phyloP scores from a whole-genome alignment of 1,140 invertebrate genomes.

The Venustaconcha ellipsiformis region DNA sequence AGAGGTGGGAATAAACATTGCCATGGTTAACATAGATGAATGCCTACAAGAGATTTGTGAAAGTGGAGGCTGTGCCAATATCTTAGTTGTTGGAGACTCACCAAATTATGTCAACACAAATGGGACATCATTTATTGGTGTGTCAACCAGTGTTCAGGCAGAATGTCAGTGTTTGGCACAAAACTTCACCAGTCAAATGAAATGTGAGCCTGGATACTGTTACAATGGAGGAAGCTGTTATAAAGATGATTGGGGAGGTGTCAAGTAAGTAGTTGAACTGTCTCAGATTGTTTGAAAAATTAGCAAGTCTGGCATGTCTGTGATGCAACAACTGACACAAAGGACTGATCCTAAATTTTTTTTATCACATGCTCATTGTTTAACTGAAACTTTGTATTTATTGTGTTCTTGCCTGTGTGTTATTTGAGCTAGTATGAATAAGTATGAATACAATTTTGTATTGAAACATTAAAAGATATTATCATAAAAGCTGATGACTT shows the following conservation, averaged over 20 bases:
- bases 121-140: constrained; percentile 93
- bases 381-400: no score
- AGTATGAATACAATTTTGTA: no score
- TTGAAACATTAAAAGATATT: no score
- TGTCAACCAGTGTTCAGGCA: constrained; percentile 87
- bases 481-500: no score
- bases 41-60: constrained; percentile 96
- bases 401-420: no score
- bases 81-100: constrained; percentile 80
- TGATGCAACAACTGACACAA: no score
- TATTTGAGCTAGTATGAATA: no score
- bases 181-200: constrained; percentile 59
- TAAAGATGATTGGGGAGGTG: constrained; percentile 82
- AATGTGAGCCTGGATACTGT: constrained; percentile 90
- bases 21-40: constrained; percentile 98
- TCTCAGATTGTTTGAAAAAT: background rate
- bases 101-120: constrained; percentile 98
- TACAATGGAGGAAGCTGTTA: constrained; percentile 93
- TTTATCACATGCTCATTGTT: no score
- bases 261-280: constrained; percentile 74
- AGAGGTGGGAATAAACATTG: constrained; percentile 93
- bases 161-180: constrained; percentile 76
- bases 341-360: no score
- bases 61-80: constrained; percentile 91
- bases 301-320: no score